Evolutionary conservation across 2,888 invertebrate genomes (phyloP), one percentile per base, ranked within the genome.

Genomic region (Pammene fasciana): DNA sequence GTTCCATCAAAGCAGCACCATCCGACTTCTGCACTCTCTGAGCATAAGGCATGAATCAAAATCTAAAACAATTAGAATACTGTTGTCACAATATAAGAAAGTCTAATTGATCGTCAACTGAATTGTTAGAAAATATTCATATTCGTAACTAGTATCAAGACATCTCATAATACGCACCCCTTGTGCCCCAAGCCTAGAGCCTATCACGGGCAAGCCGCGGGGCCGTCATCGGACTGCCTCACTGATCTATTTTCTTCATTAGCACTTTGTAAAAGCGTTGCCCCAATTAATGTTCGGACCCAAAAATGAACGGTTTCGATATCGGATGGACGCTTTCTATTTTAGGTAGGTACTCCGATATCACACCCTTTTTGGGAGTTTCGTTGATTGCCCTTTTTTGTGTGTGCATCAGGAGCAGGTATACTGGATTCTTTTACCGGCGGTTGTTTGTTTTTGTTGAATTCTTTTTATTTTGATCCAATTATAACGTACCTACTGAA

Each of bases 241-340:
- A 76, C 80, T 86, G 84, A 85, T 88, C 85, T 76, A 86, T 81
- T 85, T 84, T 82, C 72, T 73, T 75, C 76, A 78, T 79, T 80
- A 80, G 74, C 76, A 73, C 75, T 75, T 73, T 75, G 73, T 78
- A 80, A 78, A 77, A 78, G 77, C 75, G 72, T 72, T 78, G 77
- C 74, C 76, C 78, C 77, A 79, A 80, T 81, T 79, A 79, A 75
- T 75, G 68, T n/a, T 71, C 75, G 67, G 72, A 68, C 59, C 64
- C 57, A 34, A 55, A 72, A 67, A 64, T 71, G 55, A 55, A 60
- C 61, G 68, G 68, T 65, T 65, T 68, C 59, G 57, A 52, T 60
- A 60, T 70, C 54, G 54, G 45, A 50, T 61, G 57, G 60, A 45
- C 54, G 65, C 65, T 70, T 60, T 54, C 54, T 48, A 65, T 55